A percentile compares a stretch with the other conserved stretches of the same genome.
phyloP scores from a whole-genome alignment of 2,797 vertebrate genomes.

The Chiroxiphia lanceolata region DNA sequence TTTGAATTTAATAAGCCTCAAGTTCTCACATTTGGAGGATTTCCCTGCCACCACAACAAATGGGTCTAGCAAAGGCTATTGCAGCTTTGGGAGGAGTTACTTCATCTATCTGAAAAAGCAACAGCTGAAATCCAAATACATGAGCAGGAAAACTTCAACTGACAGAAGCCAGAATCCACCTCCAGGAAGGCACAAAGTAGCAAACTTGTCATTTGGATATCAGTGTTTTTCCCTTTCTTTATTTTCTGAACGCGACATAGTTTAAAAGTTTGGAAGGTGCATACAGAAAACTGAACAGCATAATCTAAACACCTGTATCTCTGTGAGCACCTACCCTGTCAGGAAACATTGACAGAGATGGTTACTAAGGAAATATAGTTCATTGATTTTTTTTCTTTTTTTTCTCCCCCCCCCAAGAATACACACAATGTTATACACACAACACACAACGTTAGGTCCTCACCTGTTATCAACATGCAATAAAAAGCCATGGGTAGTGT shows the following conservation, averaged over 20 bases:
- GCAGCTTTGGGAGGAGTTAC: neutral
- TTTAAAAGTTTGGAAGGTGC: neutral
- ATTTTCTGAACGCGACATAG: neutral
- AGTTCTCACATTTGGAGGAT: neutral
- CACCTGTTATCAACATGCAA: neutral
- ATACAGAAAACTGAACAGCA: neutral
- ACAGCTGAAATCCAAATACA: neutral
- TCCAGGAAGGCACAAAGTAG: neutral
- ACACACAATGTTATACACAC: neutral
- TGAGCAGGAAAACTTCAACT: neutral
- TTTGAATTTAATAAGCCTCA: neutral
- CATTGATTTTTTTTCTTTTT: accelerated
- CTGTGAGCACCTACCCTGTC: neutral
- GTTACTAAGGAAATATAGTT: neutral
- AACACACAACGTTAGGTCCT: neutral
- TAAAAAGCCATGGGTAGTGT: neutral
- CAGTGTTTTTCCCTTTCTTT: neutral
- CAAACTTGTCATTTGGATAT: neutral
- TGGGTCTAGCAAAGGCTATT: neutral
- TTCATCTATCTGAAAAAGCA: neutral
- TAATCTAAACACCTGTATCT: neutral
- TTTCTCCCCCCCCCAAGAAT: neutral
- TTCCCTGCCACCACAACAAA: neutral
- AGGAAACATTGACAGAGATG: neutral
- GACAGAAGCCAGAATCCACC: neutral